Conservation (phyloP, 2,797 vertebrate species). For the Poecilia gillii region DNA sequence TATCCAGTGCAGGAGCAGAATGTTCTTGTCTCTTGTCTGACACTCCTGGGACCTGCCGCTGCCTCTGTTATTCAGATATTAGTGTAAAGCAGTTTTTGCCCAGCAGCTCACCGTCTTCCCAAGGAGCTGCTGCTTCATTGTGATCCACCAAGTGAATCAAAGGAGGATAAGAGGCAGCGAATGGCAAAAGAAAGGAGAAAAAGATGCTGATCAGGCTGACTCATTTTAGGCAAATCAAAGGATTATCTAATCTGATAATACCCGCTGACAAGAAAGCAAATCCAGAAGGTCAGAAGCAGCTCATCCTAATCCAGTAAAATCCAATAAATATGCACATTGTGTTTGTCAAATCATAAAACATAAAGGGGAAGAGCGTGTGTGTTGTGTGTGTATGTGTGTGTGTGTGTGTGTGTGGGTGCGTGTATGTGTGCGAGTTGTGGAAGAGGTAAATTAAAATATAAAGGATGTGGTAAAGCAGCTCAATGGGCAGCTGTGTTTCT, state of each 20-base stretch:
- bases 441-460: slow-evolving; percentile 31
- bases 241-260: slow-evolving; percentile 70
- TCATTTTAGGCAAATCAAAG: slow-evolving; percentile 62
- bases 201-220: slow-evolving; percentile 63
- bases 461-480: slow-evolving; percentile 60
- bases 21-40: slow-evolving; percentile 2
- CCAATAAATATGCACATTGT: slow-evolving; percentile 21
- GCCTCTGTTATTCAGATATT: slow-evolving; percentile 9
- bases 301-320: slow-evolving; percentile 61
- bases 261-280: slow-evolving; percentile 52
- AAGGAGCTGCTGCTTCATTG: slow-evolving; percentile 24
- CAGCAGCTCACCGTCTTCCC: slow-evolving; percentile 10
- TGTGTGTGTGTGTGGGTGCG: background rate
- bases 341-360: slow-evolving; percentile 33
- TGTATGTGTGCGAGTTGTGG: background rate
- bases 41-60: background rate
- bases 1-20: slow-evolving; percentile 2
- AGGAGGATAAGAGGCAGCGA: slow-evolving; percentile 16
- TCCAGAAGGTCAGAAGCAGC: slow-evolving; percentile 51
- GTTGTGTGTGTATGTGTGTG: background rate
- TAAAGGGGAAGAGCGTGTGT: background rate
- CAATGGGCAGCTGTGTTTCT: slow-evolving; percentile 60
- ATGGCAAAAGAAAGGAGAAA: slow-evolving; percentile 30
- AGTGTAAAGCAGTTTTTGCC: slow-evolving; percentile 24
- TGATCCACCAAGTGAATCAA: slow-evolving; percentile 44